Evolutionary conservation across 2,113 vertebrate genomes (phyloP).

Genomic region (Burhinus bistriatus): DNA sequence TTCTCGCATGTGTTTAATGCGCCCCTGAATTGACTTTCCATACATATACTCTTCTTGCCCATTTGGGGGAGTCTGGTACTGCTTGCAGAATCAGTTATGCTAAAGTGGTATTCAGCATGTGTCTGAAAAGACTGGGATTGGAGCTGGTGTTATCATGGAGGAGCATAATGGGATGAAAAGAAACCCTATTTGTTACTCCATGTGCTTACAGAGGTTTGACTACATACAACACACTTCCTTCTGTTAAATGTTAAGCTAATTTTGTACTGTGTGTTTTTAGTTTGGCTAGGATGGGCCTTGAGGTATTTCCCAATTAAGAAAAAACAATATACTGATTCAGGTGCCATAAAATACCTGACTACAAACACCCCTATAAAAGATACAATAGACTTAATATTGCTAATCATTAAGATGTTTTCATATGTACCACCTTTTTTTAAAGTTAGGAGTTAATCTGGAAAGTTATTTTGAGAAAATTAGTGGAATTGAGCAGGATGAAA

Average conservation of each 20-base stretch:
- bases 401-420: background rate
- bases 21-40: background rate
- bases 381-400: background rate
- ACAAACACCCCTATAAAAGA: background rate
- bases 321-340: background rate
- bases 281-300: background rate
- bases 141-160: background rate
- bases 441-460: background rate
- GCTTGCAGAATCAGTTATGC: background rate
- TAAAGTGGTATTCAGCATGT: background rate
- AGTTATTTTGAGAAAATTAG: background rate
- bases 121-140: background rate
- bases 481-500: background rate
- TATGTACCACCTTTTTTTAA: background rate
- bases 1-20: background rate
- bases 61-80: conserved; percentile 29
- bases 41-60: background rate
- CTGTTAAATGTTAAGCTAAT: background rate
- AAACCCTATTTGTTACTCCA: background rate
- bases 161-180: background rate
- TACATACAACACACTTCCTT: background rate
- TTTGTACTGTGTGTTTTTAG: background rate
- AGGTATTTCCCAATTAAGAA: background rate
- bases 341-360: background rate
- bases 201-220: background rate